Evolutionary conservation across 2,113 vertebrate genomes (phyloP).

Genomic region (Melozone crissalis): DNA sequence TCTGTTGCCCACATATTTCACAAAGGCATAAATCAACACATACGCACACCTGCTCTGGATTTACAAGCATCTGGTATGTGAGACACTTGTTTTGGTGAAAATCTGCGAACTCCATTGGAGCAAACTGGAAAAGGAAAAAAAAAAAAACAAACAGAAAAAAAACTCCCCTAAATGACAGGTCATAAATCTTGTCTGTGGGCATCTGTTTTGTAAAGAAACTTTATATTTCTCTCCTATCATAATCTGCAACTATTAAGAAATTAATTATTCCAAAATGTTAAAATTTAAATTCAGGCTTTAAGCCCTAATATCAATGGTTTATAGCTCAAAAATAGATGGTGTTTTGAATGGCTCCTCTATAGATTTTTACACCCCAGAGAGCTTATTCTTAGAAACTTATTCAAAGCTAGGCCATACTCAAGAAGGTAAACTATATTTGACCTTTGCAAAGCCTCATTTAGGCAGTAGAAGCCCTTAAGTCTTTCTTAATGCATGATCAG

Average conservation of each 20-base stretch:
- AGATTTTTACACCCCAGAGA: background rate
- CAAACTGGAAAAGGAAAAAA: background rate
- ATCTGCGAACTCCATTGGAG: background rate
- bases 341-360: background rate
- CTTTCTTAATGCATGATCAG: background rate
- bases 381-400: background rate
- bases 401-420: background rate
- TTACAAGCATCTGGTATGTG: background rate
- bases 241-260: background rate
- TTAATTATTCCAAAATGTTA: background rate
- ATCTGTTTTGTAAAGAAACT: background rate
- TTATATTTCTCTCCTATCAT: background rate
- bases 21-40: background rate
- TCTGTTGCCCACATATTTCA: background rate
- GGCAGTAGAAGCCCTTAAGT: background rate
- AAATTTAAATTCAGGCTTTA: background rate
- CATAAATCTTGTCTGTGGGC: background rate
- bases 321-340: background rate
- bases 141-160: rapidly evolving
- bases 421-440: background rate
- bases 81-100: background rate
- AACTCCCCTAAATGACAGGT: rapidly evolving
- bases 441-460: background rate
- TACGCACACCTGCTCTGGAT: background rate
- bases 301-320: background rate